Evolutionary conservation across 2,113 vertebrate species (phyloP), one percentile per base, ranked within the genome.

Genomic region (Rynchops niger): DNA sequence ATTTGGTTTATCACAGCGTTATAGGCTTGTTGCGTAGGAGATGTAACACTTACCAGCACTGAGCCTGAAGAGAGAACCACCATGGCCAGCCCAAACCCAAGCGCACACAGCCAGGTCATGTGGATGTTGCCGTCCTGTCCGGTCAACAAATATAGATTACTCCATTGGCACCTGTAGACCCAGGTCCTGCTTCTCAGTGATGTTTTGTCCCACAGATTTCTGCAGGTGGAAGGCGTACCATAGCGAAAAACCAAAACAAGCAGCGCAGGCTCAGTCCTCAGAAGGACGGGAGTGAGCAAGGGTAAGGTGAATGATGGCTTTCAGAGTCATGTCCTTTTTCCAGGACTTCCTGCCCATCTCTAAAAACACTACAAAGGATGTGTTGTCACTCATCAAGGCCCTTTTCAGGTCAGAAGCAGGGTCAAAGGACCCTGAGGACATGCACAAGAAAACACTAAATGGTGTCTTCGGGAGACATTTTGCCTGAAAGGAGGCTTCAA

Each of bases 81-180:
- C 95, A 97, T 92, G n/a, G 69, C 80, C 80, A 97, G 61, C 76
- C 95, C 96, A 55, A 73, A 93, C 5, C 93, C 93, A 72, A 94
- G 85, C 8, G 43, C 63, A n/a, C 49, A 93, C 55, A 97, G 70
- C 90, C 97, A 96, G 10, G 70, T 95, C 89, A 94, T 55, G 42
- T 92, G 93, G 91, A 97, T 84, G 30, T 82, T 92, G 61, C 85
- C 91, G 32, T 88, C 93, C 96, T 97, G 91, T 52, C 52, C 58
- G 3, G 49, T 59, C 77, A 67, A 90, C 53, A 97, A 90, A 86
- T 0, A 83, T 0, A 95, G n/a, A 71, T 81, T 23, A 26, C 36
- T 88, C 78, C 36, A 36, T 38, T 4, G 18, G n/a, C 40, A 87
- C 30, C 55, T 9, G 56, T 9, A 86, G 26, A 82, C 8, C 43